phyloP scores from a whole-genome alignment of 2,797 vertebrate genomes.

The Okamejei kenojei region DNA sequence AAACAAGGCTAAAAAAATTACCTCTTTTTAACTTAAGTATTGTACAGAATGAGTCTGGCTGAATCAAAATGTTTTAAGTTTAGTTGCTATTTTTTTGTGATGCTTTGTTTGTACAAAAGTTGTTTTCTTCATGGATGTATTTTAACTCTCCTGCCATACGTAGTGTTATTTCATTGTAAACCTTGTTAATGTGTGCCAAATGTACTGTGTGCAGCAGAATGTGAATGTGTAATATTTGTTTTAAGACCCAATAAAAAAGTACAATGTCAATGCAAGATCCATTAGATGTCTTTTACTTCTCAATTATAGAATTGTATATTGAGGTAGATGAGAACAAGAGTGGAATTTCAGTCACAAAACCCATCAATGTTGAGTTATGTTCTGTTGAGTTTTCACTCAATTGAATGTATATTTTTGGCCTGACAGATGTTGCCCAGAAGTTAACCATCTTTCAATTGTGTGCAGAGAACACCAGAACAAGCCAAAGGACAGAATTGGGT shows the following conservation, averaged over 20 bases:
- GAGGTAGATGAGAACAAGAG: no score
- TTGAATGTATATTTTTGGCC: no score
- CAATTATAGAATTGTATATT: not conserved
- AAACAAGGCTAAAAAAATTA: slow-evolving; percentile 55
- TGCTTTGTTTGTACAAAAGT: slow-evolving; percentile 77
- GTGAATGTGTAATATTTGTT: slow-evolving; percentile 90
- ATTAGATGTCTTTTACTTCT: not conserved
- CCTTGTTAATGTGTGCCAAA: slow-evolving; percentile 88
- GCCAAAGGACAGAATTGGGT: not conserved
- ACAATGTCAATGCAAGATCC: slow-evolving; percentile 57
- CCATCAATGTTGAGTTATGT: not conserved
- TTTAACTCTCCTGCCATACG: slow-evolving; percentile 71
- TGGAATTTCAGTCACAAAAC: not conserved
- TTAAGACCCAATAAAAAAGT: slow-evolving; percentile 83
- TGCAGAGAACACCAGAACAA: not conserved
- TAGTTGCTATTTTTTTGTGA: slow-evolving; percentile 69
- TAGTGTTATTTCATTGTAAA: slow-evolving; percentile 90
- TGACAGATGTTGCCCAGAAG: no score
- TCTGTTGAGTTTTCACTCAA: no score
- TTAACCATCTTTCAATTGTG: no score
- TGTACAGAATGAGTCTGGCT: slow-evolving; percentile 66
- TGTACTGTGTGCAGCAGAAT: slow-evolving; percentile 94
- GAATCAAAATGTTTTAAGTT: slow-evolving; percentile 63
- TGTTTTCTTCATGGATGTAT: slow-evolving; percentile 64
- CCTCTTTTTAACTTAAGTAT: slow-evolving; percentile 65